Percentiles rank a stretch among this genome's conserved stretches.
Evolutionary conservation across 2,888 invertebrate genomes (phyloP).

Genomic region (Patella ulyssiponensis): DNA sequence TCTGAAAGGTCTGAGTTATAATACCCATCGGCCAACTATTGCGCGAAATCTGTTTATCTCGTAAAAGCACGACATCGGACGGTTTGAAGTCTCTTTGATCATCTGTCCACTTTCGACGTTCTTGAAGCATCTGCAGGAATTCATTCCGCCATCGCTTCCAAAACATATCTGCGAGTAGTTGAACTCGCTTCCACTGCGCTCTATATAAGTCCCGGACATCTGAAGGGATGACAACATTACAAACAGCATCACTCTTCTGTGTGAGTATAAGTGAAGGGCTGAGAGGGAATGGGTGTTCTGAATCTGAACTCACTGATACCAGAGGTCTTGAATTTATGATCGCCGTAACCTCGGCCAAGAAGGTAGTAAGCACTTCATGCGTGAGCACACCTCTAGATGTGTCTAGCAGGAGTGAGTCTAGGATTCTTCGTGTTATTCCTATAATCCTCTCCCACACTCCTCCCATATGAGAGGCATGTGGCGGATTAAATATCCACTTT

Average conservation of each 20-base stretch:
- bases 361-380: conserved; percentile 34
- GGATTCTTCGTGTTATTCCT: conserved; percentile 32
- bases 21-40: conserved; percentile 17
- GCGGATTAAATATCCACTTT: conserved; percentile 39
- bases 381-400: conserved; percentile 23
- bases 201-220: not conserved
- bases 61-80: conserved; percentile 20
- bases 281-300: conserved; percentile 27
- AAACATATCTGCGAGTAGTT: not conserved
- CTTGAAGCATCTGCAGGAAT: conserved; percentile 18
- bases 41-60: conserved; percentile 13
- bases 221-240: conserved; percentile 9
- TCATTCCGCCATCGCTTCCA: conserved; percentile 20
- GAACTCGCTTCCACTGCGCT: conserved; percentile 25
- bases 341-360: conserved; percentile 37
- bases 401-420: conserved; percentile 34
- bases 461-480: conserved; percentile 41
- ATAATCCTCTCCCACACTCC: conserved; percentile 38
- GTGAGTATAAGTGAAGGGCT: conserved; percentile 36
- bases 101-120: conserved; percentile 19
- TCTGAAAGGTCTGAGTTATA: conserved; percentile 3
- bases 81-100: not conserved
- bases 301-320: conserved; percentile 24
- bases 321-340: conserved; percentile 38
- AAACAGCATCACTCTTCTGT: conserved; percentile 2